These are phyloP conservation scores for Lutraria rhynchaena DNA, from an alignment of 1,140 invertebrate genomes.

Conservation along the genomic window DNA sequence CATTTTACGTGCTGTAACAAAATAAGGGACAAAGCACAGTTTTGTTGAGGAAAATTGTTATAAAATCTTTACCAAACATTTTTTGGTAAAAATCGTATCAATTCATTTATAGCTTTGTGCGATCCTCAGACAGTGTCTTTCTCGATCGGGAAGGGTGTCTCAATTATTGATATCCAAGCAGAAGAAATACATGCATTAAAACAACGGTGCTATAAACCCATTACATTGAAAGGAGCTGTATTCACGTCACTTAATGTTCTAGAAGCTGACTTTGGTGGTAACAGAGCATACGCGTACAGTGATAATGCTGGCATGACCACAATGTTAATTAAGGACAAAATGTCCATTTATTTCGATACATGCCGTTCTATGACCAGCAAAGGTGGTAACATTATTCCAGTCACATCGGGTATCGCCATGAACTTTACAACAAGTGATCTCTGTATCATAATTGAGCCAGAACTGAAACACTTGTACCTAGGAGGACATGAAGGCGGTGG, in stretches of 20 bases:
- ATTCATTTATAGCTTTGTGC: slow-evolving; percentile 20
- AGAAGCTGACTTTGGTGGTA: slow-evolving; percentile 10
- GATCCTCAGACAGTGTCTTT: background rate
- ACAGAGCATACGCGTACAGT: slow-evolving; percentile 17
- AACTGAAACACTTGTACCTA: background rate
- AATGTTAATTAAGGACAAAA: slow-evolving; percentile 3
- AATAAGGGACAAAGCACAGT: no score
- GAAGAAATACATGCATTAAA: slow-evolving; percentile 3
- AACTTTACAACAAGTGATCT: background rate
- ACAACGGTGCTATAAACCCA: background rate
- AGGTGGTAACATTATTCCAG: background rate
- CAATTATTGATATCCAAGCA: slow-evolving; percentile 9
- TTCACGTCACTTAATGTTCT: background rate
- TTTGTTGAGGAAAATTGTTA: no score
- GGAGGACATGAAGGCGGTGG: slow-evolving; percentile 1
- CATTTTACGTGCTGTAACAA: no score
- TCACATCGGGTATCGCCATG: background rate
- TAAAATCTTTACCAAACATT: no score
- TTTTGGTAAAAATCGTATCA: no score
- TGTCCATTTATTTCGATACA: background rate
- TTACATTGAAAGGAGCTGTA: slow-evolving; percentile 9
- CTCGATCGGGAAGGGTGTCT: background rate
- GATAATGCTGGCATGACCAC: background rate
- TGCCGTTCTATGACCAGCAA: background rate
- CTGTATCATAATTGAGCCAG: slow-evolving; percentile 22